Evolutionary conservation across 2,888 invertebrate genomes (phyloP).

Genomic region (Pilophorus perplexus): DNA sequence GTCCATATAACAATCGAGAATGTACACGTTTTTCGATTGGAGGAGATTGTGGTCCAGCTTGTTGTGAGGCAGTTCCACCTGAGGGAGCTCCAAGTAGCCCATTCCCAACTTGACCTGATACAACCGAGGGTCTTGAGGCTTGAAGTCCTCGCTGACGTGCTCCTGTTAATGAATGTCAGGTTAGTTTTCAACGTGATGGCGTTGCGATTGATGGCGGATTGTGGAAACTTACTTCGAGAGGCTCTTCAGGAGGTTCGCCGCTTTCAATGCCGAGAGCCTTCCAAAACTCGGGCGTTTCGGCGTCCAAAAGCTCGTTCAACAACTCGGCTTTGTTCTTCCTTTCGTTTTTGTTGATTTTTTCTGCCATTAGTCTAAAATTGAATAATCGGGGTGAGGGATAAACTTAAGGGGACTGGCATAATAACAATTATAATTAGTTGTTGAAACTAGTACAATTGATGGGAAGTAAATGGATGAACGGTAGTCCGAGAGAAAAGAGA

Average conservation of each 20-base stretch:
- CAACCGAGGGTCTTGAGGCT: slow-evolving; percentile 68
- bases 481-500: too few relatives aligned
- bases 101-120: slow-evolving; percentile 96
- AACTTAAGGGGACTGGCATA: too few relatives aligned
- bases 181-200: neutral
- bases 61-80: slow-evolving; percentile 74
- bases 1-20: slow-evolving; percentile 90
- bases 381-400: too few relatives aligned
- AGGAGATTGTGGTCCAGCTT: slow-evolving; percentile 75
- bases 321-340: slow-evolving; percentile 93
- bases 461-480: too few relatives aligned
- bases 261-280: slow-evolving; percentile 62
- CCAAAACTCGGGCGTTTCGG: slow-evolving; percentile 86
- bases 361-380: slow-evolving; percentile 74
- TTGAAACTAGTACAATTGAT: too few relatives aligned
- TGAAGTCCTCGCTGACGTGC: slow-evolving; percentile 67
- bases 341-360: slow-evolving; percentile 98
- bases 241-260: slow-evolving; percentile 56
- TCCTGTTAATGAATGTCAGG: too few relatives aligned
- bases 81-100: slow-evolving; percentile 97
- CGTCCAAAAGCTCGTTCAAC: slow-evolving; percentile 74
- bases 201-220: neutral
- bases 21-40: slow-evolving; percentile 89
- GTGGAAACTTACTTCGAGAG: slow-evolving; percentile 53
- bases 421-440: too few relatives aligned